Base-by-base conservation (phyloP, 2,888 invertebrate genomes). In the Phengaris arion region DNA sequence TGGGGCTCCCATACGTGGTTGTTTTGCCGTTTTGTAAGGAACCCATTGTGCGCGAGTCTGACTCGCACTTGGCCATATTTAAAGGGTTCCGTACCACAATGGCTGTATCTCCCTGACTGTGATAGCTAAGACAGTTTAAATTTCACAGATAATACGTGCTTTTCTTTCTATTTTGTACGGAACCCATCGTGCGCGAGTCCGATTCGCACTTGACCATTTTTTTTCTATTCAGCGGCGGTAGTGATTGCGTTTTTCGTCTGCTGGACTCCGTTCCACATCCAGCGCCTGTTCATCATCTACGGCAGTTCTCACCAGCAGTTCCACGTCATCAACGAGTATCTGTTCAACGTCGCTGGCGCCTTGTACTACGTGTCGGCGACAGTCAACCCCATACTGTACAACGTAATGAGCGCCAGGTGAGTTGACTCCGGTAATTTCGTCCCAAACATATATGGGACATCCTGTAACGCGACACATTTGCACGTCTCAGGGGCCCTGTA, bases 201-300 rank as follows among this genome's bases (percentile, higher is more conserved):
- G 35, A 35, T 48, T 57, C 22, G 55, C 48, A 15, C 46, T 52
- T 15, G 12, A 15, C 6, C 4, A 6, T 69, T 46, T 0, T 45
- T 6, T 73, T 15, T 35, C 22, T 22, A 0, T 68, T 94, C 94
- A 99, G 99, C 97, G 82, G 97, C 97, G 5, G 98, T 99, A n/a
- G 99, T 98, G 73, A 95, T 98, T 54, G 97, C 97, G 52, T 99
- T 99, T 94, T 98, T 99, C 92, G 93, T 98, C 2, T 98, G 98
- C 89, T 99, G 98, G 98, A 97, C 97, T 0, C 99, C 99, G 7
- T 99, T 98, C 91, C 98, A 99, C 91, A 95, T 97, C 9, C 99
- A 99, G 89, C 94, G 99, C 35, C 92, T 99, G 59, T 95, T 98
- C 86, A 97, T 96, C 86, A 94, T 97, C 79, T 96, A 97, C 86